Evolutionary conservation across 2,113 vertebrate genomes (phyloP).

Genomic region (Coturnix japonica): DNA sequence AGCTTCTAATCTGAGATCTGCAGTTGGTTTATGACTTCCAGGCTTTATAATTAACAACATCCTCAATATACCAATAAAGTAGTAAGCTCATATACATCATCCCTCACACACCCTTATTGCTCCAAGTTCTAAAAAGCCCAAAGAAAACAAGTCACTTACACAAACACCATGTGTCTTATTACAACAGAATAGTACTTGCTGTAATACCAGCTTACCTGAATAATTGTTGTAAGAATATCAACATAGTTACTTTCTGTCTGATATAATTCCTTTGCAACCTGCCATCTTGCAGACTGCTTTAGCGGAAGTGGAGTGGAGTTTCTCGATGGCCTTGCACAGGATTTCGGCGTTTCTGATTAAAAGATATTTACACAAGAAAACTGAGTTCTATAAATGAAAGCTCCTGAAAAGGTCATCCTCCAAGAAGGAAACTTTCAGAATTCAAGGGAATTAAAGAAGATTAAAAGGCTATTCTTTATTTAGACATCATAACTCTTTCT

Average conservation of each 20-base stretch:
- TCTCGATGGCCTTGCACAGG: constrained; percentile 86
- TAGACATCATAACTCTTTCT: neutral
- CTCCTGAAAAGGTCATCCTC: neutral
- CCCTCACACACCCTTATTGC: neutral
- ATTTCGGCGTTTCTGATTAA: constrained; percentile 80
- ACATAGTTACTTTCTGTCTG: constrained; percentile 99
- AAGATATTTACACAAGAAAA: constrained; percentile 7
- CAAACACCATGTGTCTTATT: neutral
- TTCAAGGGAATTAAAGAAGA: neutral
- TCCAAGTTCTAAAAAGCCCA: neutral
- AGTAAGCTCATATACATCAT: neutral
- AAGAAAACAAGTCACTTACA: neutral
- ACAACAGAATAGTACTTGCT: neutral
- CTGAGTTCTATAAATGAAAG: neutral
- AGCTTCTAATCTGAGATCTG: neutral
- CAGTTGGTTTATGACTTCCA: neutral
- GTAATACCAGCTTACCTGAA: constrained; percentile 83
- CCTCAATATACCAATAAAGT: neutral
- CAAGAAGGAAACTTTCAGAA: neutral
- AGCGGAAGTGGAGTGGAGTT: constrained; percentile 83
- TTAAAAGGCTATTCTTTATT: neutral
- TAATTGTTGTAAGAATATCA: constrained; percentile 92
- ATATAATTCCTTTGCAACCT: constrained; percentile 97
- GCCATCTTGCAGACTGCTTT: constrained; percentile 97
- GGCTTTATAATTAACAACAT: neutral